Evolutionary conservation across 2,113 vertebrate genomes (phyloP), one percentile per base, ranked within the genome.

Genomic region (Rynchops niger): DNA sequence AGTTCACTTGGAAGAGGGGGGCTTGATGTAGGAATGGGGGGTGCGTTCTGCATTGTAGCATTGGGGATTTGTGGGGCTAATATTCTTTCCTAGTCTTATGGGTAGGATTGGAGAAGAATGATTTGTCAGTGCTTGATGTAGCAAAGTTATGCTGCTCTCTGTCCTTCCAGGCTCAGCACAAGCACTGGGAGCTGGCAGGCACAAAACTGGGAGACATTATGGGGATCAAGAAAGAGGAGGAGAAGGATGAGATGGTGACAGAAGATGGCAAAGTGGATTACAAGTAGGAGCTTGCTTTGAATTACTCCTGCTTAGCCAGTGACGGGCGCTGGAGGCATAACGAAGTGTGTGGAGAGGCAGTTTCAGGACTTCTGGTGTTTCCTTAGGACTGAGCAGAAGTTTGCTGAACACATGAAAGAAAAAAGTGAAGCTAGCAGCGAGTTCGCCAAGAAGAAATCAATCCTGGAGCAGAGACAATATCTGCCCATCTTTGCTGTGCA

Each of bases 201-300:
- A 99, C 99, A 83, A 99, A 99, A 94, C 96, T 99, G 94, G 99
- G 99, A 74, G 99, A 99, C 72, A 99, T 99, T 79, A 99, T 99
- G 99, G 99, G 99, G 7, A 98, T 99, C 95, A 99, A 99, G 95
- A 99, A 99, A 86, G 99, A 98, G 3, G 99, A 99, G 56, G 98
- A 98, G 70, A 98, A 98, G 21, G 98, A 98, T 0, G 98, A 98
- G 87, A 69, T 95, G 15, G 88, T 99, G 55, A 98, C 98, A 3
- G 99, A 99, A 94, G 99, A 99, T 6, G 99, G 99, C 79, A 99
- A 98, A 92, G 99, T 99, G 73, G 99, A 99, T 98, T 99, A 99
- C 98, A 99, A 97, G 99, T 99, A 97, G 82, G 66, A 56, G 18
- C 10, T 84, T 65, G 8, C 22, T 93, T 74, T 92, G 43, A 65